A percentile compares a stretch with the other conserved stretches of the same genome.
These are phyloP conservation scores for Idaea straminata DNA, from an alignment of 2,888 invertebrate genomes.

Conservation along the genomic window DNA sequence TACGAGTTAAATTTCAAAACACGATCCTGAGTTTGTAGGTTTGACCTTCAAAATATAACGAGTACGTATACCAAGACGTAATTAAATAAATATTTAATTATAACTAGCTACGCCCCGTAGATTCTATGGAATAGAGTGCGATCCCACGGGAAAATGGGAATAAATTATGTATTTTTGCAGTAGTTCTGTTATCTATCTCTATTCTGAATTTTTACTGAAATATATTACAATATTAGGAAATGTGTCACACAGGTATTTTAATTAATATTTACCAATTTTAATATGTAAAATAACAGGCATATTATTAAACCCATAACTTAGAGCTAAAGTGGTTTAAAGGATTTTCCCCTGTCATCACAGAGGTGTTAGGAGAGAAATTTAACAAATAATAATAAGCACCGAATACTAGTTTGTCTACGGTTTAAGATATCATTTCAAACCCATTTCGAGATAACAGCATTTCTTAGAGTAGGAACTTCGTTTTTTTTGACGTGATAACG, in stretches of 20 bases:
- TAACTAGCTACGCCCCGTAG: too few relatives aligned
- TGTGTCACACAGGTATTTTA: neutral
- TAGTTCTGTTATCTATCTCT: too few relatives aligned
- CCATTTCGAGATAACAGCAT: too few relatives aligned
- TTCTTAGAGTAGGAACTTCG: too few relatives aligned
- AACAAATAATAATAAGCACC: neutral
- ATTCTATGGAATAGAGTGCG: too few relatives aligned
- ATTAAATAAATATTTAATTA: too few relatives aligned
- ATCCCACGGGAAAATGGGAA: too few relatives aligned
- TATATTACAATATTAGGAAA: neutral
- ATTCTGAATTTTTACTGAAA: neutral
- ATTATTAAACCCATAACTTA: constrained; percentile 7
- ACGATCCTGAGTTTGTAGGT: neutral
- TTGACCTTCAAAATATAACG: neutral
- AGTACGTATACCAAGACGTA: too few relatives aligned
- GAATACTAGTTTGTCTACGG: too few relatives aligned
- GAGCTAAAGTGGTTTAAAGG: constrained; percentile 10
- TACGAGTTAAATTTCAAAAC: neutral
- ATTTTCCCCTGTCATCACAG: constrained; percentile 1
- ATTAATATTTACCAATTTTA: neutral
- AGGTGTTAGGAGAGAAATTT: neutral
- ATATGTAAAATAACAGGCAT: neutral
- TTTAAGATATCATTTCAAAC: too few relatives aligned
- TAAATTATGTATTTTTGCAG: too few relatives aligned
- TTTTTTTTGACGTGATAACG: too few relatives aligned